Evolutionary conservation across 1,140 invertebrate genomes (phyloP), one percentile per base, ranked within the genome.

Genomic region (Listronotus oregonensis): DNA sequence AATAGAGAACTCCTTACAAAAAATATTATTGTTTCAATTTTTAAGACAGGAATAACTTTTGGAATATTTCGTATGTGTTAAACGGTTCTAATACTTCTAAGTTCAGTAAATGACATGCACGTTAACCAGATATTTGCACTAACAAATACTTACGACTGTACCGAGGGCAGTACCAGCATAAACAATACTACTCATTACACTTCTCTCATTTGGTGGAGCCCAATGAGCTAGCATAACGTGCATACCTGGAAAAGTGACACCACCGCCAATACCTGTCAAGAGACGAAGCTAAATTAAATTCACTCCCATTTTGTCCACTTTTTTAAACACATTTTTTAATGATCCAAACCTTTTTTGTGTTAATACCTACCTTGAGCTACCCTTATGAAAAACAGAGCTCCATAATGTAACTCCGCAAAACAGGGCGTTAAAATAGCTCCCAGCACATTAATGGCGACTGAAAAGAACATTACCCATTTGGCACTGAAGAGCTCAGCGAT

Each of bases 401-500:
- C 78, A 50, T 85, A 89, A 70, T 89, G 86, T 0, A 83, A 65
- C 10, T 85, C 62, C 0, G 89, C 89, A 59, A 87, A 83, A 3
- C 83, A 78, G 0, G 88, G 90, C 32, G 85, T 89, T n/a, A 89
- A 78, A 58, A 90, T 74, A 11, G 88, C 89, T 79, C 90, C 85
- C 1, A 91, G 69, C 8, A 93, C 86, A 71, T 94, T 92, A n/a
- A 93, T 83, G 54, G 86, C 84, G 11, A 92, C 89, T 2, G 91
- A 91, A 69, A 85, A 84, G n/a, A 89, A 88, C 84, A 95, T 91
- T 47, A 94, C 87, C 86, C 90, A 90, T 80, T 93, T 94, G 0
- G 90, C 91, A 5, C 90, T 92, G 69, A 89, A 85, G 34, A 86
- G 77, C 79, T 94, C 91, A 0, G 91, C 87, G 44, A 94, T 78